A percentile compares a stretch with the other conserved stretches of the same genome.
phyloP scores from a whole-genome alignment of 92 coral and sea anemone genomes.

The Nematostella vectensis region DNA sequence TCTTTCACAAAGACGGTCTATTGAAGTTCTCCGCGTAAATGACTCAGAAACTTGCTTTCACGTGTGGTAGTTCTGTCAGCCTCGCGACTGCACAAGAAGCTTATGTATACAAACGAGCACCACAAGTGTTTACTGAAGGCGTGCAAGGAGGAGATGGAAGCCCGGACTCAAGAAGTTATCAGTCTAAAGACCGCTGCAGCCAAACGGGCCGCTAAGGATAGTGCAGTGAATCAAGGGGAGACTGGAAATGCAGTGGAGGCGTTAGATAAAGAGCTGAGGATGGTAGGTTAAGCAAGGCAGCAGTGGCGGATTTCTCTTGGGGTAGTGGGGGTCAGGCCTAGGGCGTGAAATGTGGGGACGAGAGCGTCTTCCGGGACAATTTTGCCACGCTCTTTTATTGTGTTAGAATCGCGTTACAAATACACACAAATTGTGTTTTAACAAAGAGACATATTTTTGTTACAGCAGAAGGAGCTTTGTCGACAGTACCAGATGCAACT shows the following conservation, averaged over 20 bases:
- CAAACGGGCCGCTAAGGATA: conserved; percentile 25
- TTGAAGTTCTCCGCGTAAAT: too few relatives aligned
- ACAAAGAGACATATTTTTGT: too few relatives aligned
- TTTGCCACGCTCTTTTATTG: too few relatives aligned
- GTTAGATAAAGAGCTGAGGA: conserved; percentile 52
- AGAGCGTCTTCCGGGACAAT: too few relatives aligned
- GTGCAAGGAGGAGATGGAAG: conserved; percentile 46
- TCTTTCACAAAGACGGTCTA: too few relatives aligned
- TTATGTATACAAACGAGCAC: conserved; percentile 76
- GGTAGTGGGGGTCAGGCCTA: too few relatives aligned
- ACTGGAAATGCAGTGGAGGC: conserved; percentile 10
- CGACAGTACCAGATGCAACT: conserved; percentile 49
- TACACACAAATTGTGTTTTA: too few relatives aligned
- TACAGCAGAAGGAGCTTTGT: conserved; percentile 52
- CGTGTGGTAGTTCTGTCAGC: conserved; percentile 77
- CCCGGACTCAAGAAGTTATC: conserved; percentile 50
- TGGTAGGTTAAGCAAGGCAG: conserved; percentile 30
- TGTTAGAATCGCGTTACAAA: too few relatives aligned
- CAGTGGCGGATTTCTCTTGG: neutral
- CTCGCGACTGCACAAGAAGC: conserved; percentile 66
- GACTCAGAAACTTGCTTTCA: too few relatives aligned
- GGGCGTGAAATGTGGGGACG: neutral
- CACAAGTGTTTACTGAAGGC: conserved; percentile 70
- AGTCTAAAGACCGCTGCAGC: conserved; percentile 47
- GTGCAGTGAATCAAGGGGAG: conserved; percentile 6